Base-by-base conservation (phyloP, 2,113 vertebrate genomes). In the Cnemophilus loriae region DNA sequence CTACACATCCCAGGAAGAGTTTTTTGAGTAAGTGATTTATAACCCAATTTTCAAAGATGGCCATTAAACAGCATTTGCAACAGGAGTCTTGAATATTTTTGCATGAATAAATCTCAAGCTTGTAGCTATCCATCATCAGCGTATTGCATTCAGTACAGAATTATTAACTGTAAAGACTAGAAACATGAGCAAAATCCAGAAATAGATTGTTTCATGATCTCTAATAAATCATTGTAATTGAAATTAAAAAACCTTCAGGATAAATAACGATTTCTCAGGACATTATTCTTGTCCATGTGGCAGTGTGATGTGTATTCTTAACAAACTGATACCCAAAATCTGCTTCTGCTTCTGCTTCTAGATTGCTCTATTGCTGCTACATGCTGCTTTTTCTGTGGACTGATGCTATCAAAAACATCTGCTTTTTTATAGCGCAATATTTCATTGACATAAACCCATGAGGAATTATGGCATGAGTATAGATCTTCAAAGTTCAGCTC, bases 221-320 rank as follows among this genome's bases (percentile, higher is more conserved):
- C 68, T 85, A 96, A 97, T 97, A 97, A 96, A 96, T 96, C 89
- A 97, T 67, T 91, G 74, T 84, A 96, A 94, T 64, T 92, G 83
- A 96, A 98, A 97, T 97, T 80, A 90, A 97, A 97, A 95, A 41
- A 39, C 32, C 80, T 93, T 95, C 79, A 80, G 90, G 76, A 93
- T 97, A 97, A 97, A 93, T 78, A 95, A 89, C 82, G 78, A 42
- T 79, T 92, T 56, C 37, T 64, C 15, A 87, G 83, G 60, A 44
- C 57, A 88, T 97, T 96, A 82, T 94, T 97, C 95, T 94, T 96
- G 60, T 63, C 74, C 57, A 53, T 42, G 44, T 91, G 85, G 79
- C 90, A 96, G 70, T 95, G 47, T 95, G 89, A 95, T 92, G 55
- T 59, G 87, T 94, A 61, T 95, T 83, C 59, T 81, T 93, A 87